Base-by-base conservation (phyloP, 2,797 vertebrate species). In the Bradypodion pumilum region DNA sequence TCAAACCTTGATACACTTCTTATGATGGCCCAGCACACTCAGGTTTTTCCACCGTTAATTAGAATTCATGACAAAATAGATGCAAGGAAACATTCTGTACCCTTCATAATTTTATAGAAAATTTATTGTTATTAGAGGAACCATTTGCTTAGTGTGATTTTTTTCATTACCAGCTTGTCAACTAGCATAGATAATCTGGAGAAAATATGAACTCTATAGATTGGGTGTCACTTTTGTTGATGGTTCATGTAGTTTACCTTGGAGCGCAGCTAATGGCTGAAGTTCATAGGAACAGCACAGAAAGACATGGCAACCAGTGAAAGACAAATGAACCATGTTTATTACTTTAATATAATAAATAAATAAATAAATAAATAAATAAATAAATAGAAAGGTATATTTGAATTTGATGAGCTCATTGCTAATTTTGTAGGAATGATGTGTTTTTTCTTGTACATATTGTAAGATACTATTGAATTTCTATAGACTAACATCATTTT, bases 111-210 rank as follows among this genome's bases (percentile, higher is more conserved):
- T 98, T 98, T 98, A 97, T 97, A 98, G 97, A 97, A 98, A 98
- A 99, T 99, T 97, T 98, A 99, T 99, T 98, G 97, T 99, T 99
- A 99, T 99, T 99, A 99, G 97, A 97, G 96, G 97, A 99, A 97
- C 98, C 98, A 99, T 99, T 99, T 99, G 98, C 98, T 98, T 98
- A 97, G 98, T 97, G 98, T 98, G 97, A 98, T 98, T 98, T 99
- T 97, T 99, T 98, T 98, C 98, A 98, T 99, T 98, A 99, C 97
- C 96, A 94, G 95, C 97, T 98, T 99, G 98, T 99, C 98, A 99
- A 96, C 96, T 96, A 95, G 96, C 96, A 97, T 97, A 97, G 98
- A 98, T 98, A 97, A 98, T 98, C 96, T 95, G 95, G 96, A 96
- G 94, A 95, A 95, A 97, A 97, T 97, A 96, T 98, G 97, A 98